Evolutionary conservation across 2,888 invertebrate genomes (phyloP), one percentile per base, ranked within the genome.

Genomic region (Altica lythri): DNA sequence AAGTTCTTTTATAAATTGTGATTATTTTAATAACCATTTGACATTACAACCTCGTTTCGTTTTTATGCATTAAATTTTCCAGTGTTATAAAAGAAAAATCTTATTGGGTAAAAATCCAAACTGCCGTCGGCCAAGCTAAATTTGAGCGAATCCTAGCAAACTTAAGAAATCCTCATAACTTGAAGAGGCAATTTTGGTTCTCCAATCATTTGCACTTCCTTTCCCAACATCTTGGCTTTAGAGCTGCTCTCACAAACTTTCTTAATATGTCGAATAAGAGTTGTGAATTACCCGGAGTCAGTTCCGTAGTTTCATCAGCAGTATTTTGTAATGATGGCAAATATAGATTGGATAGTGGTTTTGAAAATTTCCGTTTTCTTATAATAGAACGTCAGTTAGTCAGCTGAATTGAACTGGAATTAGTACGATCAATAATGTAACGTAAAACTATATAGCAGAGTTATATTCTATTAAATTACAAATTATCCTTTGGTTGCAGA

Each of bases 121-220:
- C 12, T 38, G 38, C 38, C 22, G 3, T 19, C 38, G 38, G 38
- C 38, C 22, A 18, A 38, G 18, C 19, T 14, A 19, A 19, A 38
- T n/a, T 38, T 38, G 19, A 38, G 38, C 38, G 22, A 18, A 10
- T 38, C 22, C 17, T 10, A 8, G 43, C 6, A 27, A 51, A 52
- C 61, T 62, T 64, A 61, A 61, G 62, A 57, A 65, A 65, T 64
- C 61, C 59, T 59, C 63, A 62, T 64, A 66, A 67, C 61, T 67
- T 66, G 55, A 52, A 42, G 60, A 63, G 63, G 60, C 68, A 65
- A 67, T 67, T 67, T 65, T 53, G 65, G 57, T 63, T 62, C 59
- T 58, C 65, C 63, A 63, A 68, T 68, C 67, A 66, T 68, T 66
- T 68, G 62, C 66, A 66, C 66, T 66, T 65, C 65, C 66, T 66